Percentiles rank a stretch among this genome's conserved stretches.
phyloP scores from a whole-genome alignment of 2,113 vertebrate species.

The Caracal caracal region DNA sequence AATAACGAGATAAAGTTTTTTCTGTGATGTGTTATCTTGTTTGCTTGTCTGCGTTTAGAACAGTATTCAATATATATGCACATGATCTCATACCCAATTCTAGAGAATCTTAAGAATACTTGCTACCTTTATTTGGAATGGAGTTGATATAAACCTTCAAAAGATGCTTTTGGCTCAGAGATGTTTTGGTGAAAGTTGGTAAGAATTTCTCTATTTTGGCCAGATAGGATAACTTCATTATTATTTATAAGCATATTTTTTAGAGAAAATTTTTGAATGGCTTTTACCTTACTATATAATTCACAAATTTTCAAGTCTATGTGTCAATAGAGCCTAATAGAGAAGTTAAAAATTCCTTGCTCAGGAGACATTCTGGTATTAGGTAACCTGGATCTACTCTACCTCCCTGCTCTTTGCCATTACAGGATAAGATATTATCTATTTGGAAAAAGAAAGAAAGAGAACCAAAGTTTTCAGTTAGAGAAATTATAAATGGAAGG shows the following conservation, averaged over 20 bases:
- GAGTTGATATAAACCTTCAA: slow-evolving; percentile 5
- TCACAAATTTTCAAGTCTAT: not conserved
- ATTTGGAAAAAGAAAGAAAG: not conserved
- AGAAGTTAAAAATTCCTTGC: not conserved
- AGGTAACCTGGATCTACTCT: not conserved
- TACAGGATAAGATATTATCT: not conserved
- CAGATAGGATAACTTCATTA: not conserved
- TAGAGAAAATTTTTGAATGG: not conserved
- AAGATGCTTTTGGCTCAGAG: not conserved
- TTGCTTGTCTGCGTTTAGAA: not conserved
- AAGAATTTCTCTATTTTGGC: not conserved
- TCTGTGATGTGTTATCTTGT: not conserved
- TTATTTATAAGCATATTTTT: not conserved
- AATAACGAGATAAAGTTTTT: not conserved
- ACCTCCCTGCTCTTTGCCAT: not conserved
- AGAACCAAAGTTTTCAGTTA: not conserved
- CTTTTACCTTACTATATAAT: not conserved
- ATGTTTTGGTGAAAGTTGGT: not conserved
- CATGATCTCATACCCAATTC: not conserved
- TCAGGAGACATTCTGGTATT: not conserved
- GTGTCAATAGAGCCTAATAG: not conserved
- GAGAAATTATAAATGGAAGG: not conserved
- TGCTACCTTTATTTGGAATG: not conserved
- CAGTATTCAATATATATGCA: not conserved
- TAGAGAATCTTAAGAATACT: not conserved